Base-by-base conservation (phyloP, 2,888 invertebrate species). In the Oxystoma pomonae region DNA sequence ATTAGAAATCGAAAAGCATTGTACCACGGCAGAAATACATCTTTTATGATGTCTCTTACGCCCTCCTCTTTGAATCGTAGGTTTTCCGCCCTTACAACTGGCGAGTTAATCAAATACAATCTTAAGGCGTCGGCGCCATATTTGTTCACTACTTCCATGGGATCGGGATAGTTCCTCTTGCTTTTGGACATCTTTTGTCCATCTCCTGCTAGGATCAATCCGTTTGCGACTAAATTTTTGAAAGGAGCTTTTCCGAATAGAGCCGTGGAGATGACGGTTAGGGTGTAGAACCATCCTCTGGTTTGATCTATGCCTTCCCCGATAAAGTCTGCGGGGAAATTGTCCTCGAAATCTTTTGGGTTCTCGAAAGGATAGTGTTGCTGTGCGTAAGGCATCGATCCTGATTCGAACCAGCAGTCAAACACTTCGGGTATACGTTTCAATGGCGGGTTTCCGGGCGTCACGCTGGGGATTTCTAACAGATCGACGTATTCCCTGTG, bases 101-200 rank as follows among this genome's bases (percentile, higher is more conserved):
- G 99, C 0, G 98, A 98, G 82, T 97, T 98, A 66, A 99, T 94
- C 61, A 99, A 85, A 80, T 99, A 99, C 49, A 99, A 83, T 67
- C 98, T 86, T 55, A 99, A 82, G 17, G 99, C 98, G 83, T 99
- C 99, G 0, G 98, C 98, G 1, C 99, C 98, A 79, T 94, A 98
- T 78, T 96, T 96, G 58, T 88, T 81, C 0, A 96, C 90, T 16
- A 98, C 86, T 72, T 92, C 90, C 81, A 96, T 83, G 0, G 99
- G 98, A 83, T 99, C 98, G 0, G 99, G 99, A 80, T 97, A 99
- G 78, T 99, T 99, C 80, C 98, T 96, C 82, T 98, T 98, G 21
- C 98, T 86, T 79, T 99, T 99, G 0, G 98, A 98, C 99, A 99
- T 99, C 81, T 99, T 99, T 78, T 97, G 96, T 0, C 99, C 99